phyloP scores from a whole-genome alignment of 2,113 vertebrate genomes.

The Aldabrachelys gigantea region DNA sequence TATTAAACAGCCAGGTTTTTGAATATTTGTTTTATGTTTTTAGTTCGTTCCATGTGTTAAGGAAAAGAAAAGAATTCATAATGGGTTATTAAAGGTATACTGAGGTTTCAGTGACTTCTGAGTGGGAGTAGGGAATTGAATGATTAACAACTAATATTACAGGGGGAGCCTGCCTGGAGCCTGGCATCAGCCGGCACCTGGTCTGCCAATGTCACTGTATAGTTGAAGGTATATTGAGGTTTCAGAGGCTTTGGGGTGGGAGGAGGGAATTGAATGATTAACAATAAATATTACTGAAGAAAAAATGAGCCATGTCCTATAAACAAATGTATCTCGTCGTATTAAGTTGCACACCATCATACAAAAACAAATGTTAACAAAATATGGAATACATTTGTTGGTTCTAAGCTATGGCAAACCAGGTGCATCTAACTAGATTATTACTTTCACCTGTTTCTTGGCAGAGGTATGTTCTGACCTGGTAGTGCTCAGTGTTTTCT shows the following conservation, averaged over 20 bases:
- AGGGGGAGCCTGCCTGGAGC: no score
- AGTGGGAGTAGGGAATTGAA: no score
- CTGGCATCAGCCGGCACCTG: no score
- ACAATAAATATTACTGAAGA: background rate
- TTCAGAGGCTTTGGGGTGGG: background rate
- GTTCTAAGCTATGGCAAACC: background rate
- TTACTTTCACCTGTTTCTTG: background rate
- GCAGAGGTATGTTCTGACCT: background rate
- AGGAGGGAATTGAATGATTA: background rate
- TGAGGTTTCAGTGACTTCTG: no score
- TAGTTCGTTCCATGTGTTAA: no score
- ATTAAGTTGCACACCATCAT: background rate
- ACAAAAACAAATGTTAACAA: background rate
- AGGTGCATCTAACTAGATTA: background rate
- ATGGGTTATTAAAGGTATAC: background rate
- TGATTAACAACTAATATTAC: no score
- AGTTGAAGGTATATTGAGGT: background rate
- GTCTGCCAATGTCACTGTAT: no score
- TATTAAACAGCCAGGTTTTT: background rate
- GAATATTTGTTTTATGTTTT: background rate
- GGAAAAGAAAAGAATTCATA: background rate
- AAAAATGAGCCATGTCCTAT: background rate
- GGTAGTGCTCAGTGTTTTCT: background rate
- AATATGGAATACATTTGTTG: background rate
- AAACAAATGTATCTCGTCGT: background rate